Evolutionary conservation across 2,113 vertebrate species (phyloP).

Genomic region (Pelodiscus sinensis): DNA sequence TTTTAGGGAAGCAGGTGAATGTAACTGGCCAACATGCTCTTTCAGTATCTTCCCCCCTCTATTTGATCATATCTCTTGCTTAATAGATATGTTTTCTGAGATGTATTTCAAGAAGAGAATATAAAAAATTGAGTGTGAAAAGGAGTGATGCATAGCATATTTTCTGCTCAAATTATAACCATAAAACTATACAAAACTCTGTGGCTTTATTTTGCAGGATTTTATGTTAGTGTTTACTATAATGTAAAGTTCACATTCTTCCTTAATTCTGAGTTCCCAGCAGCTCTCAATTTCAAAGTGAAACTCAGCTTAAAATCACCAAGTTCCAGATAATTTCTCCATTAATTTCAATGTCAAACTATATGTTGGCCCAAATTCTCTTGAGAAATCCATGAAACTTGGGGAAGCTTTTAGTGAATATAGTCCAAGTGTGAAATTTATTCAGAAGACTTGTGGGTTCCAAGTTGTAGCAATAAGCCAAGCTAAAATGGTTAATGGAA

Average conservation of each 20-base stretch:
- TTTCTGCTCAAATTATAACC: not conserved
- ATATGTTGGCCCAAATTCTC: fast-evolving
- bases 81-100: constrained; percentile 15
- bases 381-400: not conserved
- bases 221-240: not conserved
- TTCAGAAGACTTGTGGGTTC: fast-evolving
- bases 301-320: not conserved
- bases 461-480: not conserved
- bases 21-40: constrained; percentile 43
- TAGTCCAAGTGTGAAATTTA: not conserved
- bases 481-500: not conserved
- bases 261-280: not conserved
- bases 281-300: not conserved
- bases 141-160: not conserved
- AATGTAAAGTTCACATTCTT: not conserved
- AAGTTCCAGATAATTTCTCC: not conserved
- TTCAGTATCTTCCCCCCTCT: constrained; percentile 58
- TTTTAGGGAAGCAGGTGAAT: constrained; percentile 38
- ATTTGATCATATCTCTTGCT: constrained; percentile 33
- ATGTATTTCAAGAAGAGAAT: not conserved
- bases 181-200: not conserved
- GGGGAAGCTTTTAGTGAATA: not conserved
- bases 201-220: not conserved
- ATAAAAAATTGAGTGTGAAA: not conserved
- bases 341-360: not conserved